phyloP scores from a whole-genome alignment of 2,113 vertebrate species.

The Cheilinus undulatus region DNA sequence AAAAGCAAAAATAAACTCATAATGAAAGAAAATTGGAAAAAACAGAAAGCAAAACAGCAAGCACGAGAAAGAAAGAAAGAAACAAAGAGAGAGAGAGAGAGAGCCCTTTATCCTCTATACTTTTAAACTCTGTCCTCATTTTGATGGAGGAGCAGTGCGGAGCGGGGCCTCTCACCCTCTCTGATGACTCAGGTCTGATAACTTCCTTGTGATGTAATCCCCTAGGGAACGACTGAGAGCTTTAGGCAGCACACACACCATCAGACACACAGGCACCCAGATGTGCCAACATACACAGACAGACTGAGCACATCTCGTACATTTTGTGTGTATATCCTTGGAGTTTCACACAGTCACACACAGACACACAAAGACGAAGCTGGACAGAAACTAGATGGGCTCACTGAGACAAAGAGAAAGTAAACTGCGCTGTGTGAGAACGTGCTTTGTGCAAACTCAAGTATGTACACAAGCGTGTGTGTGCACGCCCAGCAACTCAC shows the following conservation, averaged over 20 bases:
- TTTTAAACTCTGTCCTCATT: slow-evolving; percentile 49
- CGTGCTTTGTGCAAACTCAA: slow-evolving; percentile 50
- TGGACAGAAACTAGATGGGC: slow-evolving; percentile 35
- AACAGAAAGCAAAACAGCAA: too few species aligned
- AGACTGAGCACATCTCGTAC: slow-evolving; percentile 10
- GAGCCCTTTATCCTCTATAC: slow-evolving; percentile 12
- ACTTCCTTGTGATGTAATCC: slow-evolving; percentile 69
- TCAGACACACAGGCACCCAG: slow-evolving; percentile 1
- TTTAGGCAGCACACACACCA: slow-evolving; percentile 33
- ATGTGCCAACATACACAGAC: slow-evolving; percentile 10
- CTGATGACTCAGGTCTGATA: slow-evolving; percentile 76
- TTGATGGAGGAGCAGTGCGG: slow-evolving; percentile 23
- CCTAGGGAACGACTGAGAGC: slow-evolving; percentile 58
- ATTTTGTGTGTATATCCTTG: slow-evolving; percentile 13
- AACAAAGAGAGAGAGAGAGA: background rate
- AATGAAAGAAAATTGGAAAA: too few species aligned
- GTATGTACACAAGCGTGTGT: slow-evolving; percentile 58
- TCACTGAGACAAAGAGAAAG: slow-evolving; percentile 49
- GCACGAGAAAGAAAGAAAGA: background rate
- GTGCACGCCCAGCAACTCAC: slow-evolving; percentile 52
- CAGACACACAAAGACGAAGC: slow-evolving; percentile 18
- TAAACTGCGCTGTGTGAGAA: slow-evolving; percentile 38
- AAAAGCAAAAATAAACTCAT: background rate
- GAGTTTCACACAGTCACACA: slow-evolving; percentile 30
- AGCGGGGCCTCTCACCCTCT: slow-evolving; percentile 59